These are phyloP conservation scores for Bedellia somnulentella DNA, from an alignment of 2,888 invertebrate genomes.

Conservation along the genomic window DNA sequence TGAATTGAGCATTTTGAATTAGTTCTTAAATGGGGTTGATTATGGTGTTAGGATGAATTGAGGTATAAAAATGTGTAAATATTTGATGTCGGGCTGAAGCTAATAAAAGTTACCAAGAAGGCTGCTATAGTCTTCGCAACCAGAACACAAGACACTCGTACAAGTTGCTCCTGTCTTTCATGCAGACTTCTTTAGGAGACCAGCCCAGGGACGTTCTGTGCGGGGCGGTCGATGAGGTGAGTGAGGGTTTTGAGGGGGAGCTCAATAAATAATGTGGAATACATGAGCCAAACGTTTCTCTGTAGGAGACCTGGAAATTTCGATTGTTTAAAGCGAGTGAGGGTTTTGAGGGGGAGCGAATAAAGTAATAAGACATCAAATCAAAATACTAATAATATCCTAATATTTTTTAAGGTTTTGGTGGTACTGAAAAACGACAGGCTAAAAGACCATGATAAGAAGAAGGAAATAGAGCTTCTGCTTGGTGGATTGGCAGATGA, in stretches of 20 bases:
- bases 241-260: slow-evolving; percentile 1
- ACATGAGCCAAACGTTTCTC: too few species aligned
- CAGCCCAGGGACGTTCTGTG: slow-evolving; percentile 95
- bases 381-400: background rate
- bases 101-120: too few species aligned
- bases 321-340: too few species aligned
- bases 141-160: slow-evolving; percentile 98
- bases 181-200: slow-evolving; percentile 96
- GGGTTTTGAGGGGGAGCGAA: too few species aligned
- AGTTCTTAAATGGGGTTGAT: too few species aligned
- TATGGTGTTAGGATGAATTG: too few species aligned
- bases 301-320: too few species aligned
- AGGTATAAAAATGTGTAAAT: too few species aligned
- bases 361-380: too few species aligned
- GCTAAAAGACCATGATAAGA: slow-evolving; percentile 90
- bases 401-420: slow-evolving; percentile 44
- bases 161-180: slow-evolving; percentile 91
- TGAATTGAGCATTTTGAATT: too few species aligned
- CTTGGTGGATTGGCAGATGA: slow-evolving; percentile 85
- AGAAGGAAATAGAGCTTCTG: slow-evolving; percentile 86
- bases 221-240: slow-evolving; percentile 98
- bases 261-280: too few species aligned
- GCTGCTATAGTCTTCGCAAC: slow-evolving; percentile 96
- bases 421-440: slow-evolving; percentile 93
- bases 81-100: too few species aligned